Percentiles rank a stretch among this genome's conserved stretches.
phyloP scores from a whole-genome alignment of 2,113 vertebrate genomes.

The Pygoscelis adeliae region DNA sequence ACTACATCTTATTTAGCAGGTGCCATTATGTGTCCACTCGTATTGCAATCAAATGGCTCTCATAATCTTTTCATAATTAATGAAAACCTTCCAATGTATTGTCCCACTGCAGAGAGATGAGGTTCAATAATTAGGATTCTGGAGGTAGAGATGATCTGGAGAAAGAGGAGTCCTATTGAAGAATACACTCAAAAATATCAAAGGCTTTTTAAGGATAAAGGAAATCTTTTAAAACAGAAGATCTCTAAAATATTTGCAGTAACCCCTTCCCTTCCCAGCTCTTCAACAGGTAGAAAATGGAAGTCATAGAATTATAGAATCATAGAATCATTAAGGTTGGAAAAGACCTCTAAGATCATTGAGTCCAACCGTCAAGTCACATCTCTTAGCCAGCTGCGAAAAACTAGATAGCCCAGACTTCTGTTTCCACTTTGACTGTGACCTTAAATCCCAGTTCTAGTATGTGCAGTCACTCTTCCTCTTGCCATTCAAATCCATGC shows the following conservation, averaged over 20 bases:
- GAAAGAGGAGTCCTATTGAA: background rate
- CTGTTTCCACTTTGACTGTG: background rate
- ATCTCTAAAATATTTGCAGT: background rate
- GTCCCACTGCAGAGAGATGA: background rate
- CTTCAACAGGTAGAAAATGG: background rate
- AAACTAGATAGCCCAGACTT: background rate
- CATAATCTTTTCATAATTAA: background rate
- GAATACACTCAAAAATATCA: background rate
- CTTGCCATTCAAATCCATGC: background rate
- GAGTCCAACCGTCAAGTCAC: background rate
- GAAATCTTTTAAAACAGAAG: background rate
- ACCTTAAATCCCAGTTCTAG: background rate
- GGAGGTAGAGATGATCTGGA: background rate
- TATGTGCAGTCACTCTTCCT: background rate
- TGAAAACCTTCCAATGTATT: background rate
- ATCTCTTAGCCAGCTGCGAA: background rate
- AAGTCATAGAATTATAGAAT: background rate
- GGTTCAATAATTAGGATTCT: background rate
- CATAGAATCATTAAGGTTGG: too few relatives aligned
- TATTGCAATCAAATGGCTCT: background rate
- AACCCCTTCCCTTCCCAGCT: background rate
- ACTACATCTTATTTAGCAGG: background rate
- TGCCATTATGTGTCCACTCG: background rate
- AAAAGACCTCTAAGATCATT: too few relatives aligned
- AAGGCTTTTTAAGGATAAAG: background rate